A percentile compares a stretch with the other conserved stretches of the same genome.
Conservation (phyloP, 2,113 vertebrate species). For the Tenrec ecaudatus region DNA sequence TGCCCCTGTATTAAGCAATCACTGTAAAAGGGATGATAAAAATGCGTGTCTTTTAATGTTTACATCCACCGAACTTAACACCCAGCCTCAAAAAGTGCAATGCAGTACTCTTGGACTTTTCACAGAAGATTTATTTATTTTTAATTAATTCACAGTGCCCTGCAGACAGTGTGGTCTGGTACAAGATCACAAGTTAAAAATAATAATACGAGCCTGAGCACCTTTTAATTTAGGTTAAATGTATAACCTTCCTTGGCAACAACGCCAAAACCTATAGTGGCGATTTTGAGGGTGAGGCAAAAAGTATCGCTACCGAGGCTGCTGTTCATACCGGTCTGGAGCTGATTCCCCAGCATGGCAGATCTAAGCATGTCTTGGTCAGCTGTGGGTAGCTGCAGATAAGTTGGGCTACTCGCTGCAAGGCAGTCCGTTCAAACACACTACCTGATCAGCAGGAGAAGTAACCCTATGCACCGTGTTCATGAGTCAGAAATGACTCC, state of each 20-base stretch:
- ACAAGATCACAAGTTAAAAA: neutral
- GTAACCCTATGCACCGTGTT: no score
- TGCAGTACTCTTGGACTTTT: neutral
- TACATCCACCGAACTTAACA: neutral
- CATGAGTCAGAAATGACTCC: no score
- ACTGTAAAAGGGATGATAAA: neutral
- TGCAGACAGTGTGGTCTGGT: neutral
- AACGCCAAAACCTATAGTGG: neutral
- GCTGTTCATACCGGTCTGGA: no score
- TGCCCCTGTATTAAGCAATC: neutral
- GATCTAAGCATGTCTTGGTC: no score
- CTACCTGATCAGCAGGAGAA: no score
- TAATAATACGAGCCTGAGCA: neutral
- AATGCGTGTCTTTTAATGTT: neutral
- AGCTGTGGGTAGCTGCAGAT: no score
- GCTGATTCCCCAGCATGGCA: no score
- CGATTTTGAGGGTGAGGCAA: neutral
- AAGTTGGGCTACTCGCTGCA: no score
- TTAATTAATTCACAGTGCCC: neutral
- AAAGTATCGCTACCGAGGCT: no score
- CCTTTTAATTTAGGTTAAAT: neutral
- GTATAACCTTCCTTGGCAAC: neutral
- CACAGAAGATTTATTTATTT: neutral
- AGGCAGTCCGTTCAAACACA: no score
- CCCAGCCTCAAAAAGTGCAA: neutral